These are phyloP conservation scores for Sarcophaga subvicina DNA, from an alignment of 2,888 invertebrate species.

Conservation along the genomic window DNA sequence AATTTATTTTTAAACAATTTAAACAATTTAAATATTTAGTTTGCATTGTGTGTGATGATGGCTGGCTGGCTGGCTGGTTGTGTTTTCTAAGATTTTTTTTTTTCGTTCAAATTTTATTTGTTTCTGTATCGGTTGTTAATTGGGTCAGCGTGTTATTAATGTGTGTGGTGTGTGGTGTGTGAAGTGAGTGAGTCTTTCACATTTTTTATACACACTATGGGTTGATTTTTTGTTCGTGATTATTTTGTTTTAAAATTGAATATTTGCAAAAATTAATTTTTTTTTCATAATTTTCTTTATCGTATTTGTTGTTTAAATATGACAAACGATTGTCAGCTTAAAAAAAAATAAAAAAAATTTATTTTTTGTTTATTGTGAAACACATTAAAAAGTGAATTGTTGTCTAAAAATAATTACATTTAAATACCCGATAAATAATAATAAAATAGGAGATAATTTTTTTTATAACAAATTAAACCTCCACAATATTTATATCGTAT, in stretches of 20 bases:
- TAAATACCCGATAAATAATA: slow-evolving; percentile 7
- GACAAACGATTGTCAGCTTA: slow-evolving; percentile 62
- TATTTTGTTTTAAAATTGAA: slow-evolving; percentile 1
- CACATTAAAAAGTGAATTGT: not conserved
- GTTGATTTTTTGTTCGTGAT: not conserved
- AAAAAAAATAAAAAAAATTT: slow-evolving; percentile 16
- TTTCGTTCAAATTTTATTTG: not conserved
- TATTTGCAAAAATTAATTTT: not conserved
- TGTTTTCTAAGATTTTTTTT: slow-evolving; percentile 16
- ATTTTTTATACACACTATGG: no score
- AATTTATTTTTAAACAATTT: not conserved
- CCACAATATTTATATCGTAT: not conserved
- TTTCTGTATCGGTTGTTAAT: slow-evolving; percentile 55
- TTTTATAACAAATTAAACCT: slow-evolving; percentile 21
- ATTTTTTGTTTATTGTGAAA: not conserved
- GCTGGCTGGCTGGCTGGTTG: not conserved
- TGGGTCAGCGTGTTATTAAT: slow-evolving; percentile 60
- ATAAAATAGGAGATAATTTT: not conserved
- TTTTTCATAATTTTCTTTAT: slow-evolving; percentile 15
- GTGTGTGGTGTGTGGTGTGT: slow-evolving; percentile 1
- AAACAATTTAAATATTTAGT: slow-evolving; percentile 13
- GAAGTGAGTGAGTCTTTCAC: slow-evolving; percentile 6
- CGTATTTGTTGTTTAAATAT: slow-evolving; percentile 16
- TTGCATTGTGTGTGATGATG: not conserved
- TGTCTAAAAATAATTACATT: slow-evolving; percentile 21